These are phyloP conservation scores for Geotrupes spiniger DNA, from an alignment of 2,888 invertebrate species.

Conservation along the genomic window DNA sequence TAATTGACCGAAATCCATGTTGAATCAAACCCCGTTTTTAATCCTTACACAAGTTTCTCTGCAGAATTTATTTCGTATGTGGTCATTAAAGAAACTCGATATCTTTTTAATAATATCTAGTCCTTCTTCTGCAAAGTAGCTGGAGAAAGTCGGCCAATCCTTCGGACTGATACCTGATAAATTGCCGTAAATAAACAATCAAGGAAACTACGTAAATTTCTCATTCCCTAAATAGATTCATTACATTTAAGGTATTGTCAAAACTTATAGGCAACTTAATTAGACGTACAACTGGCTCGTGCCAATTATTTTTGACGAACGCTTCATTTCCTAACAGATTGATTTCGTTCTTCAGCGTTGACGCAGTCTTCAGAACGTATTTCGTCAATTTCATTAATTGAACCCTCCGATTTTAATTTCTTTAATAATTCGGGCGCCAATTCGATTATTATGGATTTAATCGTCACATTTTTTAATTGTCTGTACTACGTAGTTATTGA, in stretches of 20 bases:
- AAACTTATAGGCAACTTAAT: slow-evolving; percentile 44
- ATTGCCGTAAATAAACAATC: no score
- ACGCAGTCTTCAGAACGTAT: slow-evolving; percentile 29
- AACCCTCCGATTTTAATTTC: slow-evolving; percentile 32
- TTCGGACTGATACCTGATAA: slow-evolving; percentile 42
- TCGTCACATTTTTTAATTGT: slow-evolving; percentile 36
- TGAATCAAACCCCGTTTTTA: slow-evolving; percentile 6
- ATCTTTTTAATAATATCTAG: slow-evolving; percentile 39
- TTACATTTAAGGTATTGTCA: slow-evolving; percentile 41
- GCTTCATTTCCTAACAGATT: slow-evolving; percentile 35
- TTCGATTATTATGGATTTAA: slow-evolving; percentile 39
- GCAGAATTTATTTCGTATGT: slow-evolving; percentile 38
- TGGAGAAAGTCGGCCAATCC: slow-evolving; percentile 48
- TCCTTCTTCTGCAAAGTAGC: slow-evolving; percentile 44
- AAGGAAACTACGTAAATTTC: slow-evolving; percentile 37
- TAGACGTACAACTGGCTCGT: slow-evolving; percentile 40
- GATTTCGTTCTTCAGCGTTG: slow-evolving; percentile 39
- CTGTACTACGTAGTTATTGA: slow-evolving; percentile 43
- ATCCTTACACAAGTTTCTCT: slow-evolving; percentile 39
- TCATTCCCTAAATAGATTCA: slow-evolving; percentile 38
- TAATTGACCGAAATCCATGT: slow-evolving; percentile 43
- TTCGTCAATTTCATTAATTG: slow-evolving; percentile 29
- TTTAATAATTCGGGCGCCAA: slow-evolving; percentile 36
- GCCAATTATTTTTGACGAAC: slow-evolving; percentile 48
- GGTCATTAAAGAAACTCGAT: slow-evolving; percentile 37